Percentiles rank a stretch among this genome's conserved stretches.
Evolutionary conservation across 37 sponge, comb jelly and placozoan genomes (phyloP).

Genomic region (Agelas oroides): DNA sequence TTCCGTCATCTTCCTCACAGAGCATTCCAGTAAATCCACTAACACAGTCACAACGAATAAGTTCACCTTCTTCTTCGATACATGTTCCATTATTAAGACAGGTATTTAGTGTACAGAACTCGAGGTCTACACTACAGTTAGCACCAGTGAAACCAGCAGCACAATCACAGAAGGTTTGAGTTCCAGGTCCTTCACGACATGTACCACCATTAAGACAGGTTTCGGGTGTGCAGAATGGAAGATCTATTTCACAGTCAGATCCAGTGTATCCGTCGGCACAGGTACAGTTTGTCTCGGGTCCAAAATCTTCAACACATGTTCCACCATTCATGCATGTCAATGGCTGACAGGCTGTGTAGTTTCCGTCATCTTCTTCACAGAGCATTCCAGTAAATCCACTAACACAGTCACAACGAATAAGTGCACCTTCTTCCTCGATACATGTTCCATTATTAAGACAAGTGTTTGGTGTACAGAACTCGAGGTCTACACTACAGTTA

Average conservation of each 20-base stretch:
- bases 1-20: conserved; percentile 52
- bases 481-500: conserved; percentile 26
- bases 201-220: conserved; percentile 62
- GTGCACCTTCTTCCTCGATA: conserved; percentile 40
- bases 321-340: conserved; percentile 67
- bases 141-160: conserved; percentile 28
- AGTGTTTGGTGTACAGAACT: not conserved
- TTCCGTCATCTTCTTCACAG: no score
- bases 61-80: not conserved
- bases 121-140: conserved; percentile 27
- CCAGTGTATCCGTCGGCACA: conserved; percentile 46
- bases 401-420: conserved; percentile 39
- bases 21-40: conserved; percentile 55
- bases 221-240: not conserved
- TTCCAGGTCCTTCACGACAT: conserved; percentile 63
- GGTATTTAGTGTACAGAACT: conserved; percentile 13
- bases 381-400: conserved; percentile 54
- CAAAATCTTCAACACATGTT: conserved; percentile 42
- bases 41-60: conserved; percentile 37
- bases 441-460: conserved; percentile 64
- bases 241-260: conserved; percentile 17
- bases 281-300: conserved; percentile 24
- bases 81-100: conserved; percentile 49
- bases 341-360: no score
- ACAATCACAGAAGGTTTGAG: conserved; percentile 28